A percentile compares a stretch with the other conserved stretches of the same genome.
Evolutionary conservation across 2,888 invertebrate genomes (phyloP).

Genomic region (Catocala fraxini): DNA sequence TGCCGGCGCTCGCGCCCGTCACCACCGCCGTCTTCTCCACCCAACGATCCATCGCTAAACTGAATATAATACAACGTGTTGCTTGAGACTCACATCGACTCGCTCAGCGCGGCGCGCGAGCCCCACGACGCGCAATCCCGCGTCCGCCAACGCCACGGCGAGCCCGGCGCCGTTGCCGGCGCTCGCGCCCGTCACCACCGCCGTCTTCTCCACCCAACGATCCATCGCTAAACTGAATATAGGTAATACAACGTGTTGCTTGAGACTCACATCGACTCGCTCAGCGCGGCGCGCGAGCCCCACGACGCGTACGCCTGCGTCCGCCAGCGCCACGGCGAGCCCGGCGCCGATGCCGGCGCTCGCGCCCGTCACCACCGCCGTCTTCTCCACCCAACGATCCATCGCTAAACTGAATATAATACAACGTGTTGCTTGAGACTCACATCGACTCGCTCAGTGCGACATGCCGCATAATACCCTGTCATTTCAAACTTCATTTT

Average conservation of each 20-base stretch:
- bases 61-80: too few relatives aligned
- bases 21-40: constrained; percentile 74
- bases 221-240: constrained; percentile 50
- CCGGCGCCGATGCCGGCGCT: constrained; percentile 79
- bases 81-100: constrained; percentile 54
- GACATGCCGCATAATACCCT: too few relatives aligned
- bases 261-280: constrained; percentile 56
- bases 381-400: constrained; percentile 76
- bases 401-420: constrained; percentile 28
- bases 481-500: too few relatives aligned
- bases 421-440: too few relatives aligned
- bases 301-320: constrained; percentile 64
- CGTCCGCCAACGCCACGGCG: constrained; percentile 63
- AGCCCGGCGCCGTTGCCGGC: constrained; percentile 77
- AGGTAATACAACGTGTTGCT: too few relatives aligned
- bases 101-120: constrained; percentile 61
- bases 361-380: constrained; percentile 80
- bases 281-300: constrained; percentile 60
- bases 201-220: constrained; percentile 74
- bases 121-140: constrained; percentile 67
- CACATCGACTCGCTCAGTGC: constrained; percentile 43
- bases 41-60: constrained; percentile 58
- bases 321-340: constrained; percentile 63
- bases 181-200: constrained; percentile 81
- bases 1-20: constrained; percentile 80